Evolutionary conservation across 2,797 vertebrate species (phyloP).

Genomic region (Lutjanus campechanus): DNA sequence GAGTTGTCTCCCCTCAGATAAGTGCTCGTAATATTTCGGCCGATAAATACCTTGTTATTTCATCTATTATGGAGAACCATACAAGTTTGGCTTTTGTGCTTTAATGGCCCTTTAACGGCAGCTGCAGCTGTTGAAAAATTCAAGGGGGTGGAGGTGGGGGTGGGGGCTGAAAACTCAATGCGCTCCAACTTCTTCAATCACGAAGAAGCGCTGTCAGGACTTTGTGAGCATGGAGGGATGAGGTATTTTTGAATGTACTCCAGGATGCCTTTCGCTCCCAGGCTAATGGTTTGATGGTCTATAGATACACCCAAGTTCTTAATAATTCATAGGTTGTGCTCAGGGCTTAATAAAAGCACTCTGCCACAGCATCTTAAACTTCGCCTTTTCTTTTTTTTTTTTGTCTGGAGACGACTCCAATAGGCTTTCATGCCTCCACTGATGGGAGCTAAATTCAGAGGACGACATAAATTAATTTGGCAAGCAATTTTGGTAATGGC

Average conservation of each 20-base stretch:
- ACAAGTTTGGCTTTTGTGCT: slow-evolving; percentile 61
- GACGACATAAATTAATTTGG: slow-evolving; percentile 57
- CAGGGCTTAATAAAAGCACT: slow-evolving; percentile 79
- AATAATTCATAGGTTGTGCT: slow-evolving; percentile 84
- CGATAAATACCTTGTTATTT: slow-evolving; percentile 80
- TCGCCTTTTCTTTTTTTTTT: slow-evolving; percentile 23
- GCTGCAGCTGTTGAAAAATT: slow-evolving; percentile 79
- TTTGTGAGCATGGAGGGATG: slow-evolving; percentile 49
- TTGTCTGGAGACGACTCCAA: slow-evolving; percentile 35
- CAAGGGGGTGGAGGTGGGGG: slow-evolving; percentile 54
- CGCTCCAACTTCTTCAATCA: slow-evolving; percentile 75
- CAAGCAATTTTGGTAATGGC: slow-evolving; percentile 51
- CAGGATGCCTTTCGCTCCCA: slow-evolving; percentile 68
- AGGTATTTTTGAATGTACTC: slow-evolving; percentile 75
- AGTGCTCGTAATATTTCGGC: slow-evolving; percentile 48
- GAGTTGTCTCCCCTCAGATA: slow-evolving; percentile 7
- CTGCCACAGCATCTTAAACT: slow-evolving; percentile 59
- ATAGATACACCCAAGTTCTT: slow-evolving; percentile 80
- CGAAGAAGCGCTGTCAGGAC: slow-evolving; percentile 67
- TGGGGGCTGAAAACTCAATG: slow-evolving; percentile 57
- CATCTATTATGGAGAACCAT: slow-evolving; percentile 78
- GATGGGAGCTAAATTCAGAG: slow-evolving; percentile 45
- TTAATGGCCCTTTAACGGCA: slow-evolving; percentile 77
- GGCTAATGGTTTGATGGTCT: slow-evolving; percentile 85
- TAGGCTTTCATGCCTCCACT: slow-evolving; percentile 25